Conservation (phyloP, 2,888 invertebrate species). For the Cosmia trapezina region DNA sequence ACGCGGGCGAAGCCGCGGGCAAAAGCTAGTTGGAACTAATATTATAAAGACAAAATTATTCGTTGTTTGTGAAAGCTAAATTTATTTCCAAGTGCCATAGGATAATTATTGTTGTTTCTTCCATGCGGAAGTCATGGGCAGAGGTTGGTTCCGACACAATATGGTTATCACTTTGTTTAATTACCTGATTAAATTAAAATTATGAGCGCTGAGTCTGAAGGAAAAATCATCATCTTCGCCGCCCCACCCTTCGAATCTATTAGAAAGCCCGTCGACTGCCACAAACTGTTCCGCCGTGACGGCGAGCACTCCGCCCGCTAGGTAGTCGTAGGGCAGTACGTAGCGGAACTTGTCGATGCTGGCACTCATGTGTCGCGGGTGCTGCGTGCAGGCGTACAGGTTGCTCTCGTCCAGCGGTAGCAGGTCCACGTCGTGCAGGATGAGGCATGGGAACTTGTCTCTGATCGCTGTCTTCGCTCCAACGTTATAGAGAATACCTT, state of each 20-base stretch:
- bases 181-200: constrained; percentile 78
- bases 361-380: constrained; percentile 97
- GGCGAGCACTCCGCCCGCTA: constrained; percentile 83
- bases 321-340: constrained; percentile 61
- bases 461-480: constrained; percentile 94
- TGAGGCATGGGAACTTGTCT: constrained; percentile 94
- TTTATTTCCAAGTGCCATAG: too few relatives aligned
- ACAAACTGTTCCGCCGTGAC: constrained; percentile 79
- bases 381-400: constrained; percentile 94
- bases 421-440: constrained; percentile 97
- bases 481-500: constrained; percentile 96
- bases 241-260: constrained; percentile 84
- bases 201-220: constrained; percentile 70
- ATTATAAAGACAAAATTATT: constrained; percentile 31
- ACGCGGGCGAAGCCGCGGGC: too few relatives aligned
- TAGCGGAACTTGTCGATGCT: constrained; percentile 94
- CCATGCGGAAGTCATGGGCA: too few relatives aligned
- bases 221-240: constrained; percentile 87
- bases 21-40: too few relatives aligned
- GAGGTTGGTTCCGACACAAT: neutral
- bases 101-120: neutral
- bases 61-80: neutral
- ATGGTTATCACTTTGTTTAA: neutral
- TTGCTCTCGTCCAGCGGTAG: constrained; percentile 95
- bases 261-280: constrained; percentile 83